Conservation (phyloP, 2,888 invertebrate species). For the Sarcophaga rosellei region DNA sequence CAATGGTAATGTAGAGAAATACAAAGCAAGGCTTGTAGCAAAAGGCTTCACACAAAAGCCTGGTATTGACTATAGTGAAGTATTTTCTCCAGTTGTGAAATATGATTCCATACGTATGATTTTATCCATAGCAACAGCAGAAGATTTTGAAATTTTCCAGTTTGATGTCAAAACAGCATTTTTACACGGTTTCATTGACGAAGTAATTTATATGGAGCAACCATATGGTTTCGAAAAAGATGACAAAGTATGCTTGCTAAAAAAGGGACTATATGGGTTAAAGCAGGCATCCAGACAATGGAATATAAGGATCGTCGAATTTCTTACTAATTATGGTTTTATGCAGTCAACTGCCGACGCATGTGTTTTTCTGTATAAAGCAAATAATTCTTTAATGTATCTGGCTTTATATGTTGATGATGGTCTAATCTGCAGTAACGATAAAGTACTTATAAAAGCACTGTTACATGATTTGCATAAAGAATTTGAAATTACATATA, state of each 20-base stretch:
- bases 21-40: conserved; percentile 49
- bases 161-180: conserved; percentile 70
- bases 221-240: too few species aligned
- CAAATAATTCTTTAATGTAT: background rate
- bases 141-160: conserved; percentile 58
- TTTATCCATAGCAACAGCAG: conserved; percentile 60
- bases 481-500: conserved; percentile 56
- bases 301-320: conserved; percentile 54
- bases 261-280: conserved; percentile 65
- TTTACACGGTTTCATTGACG: conserved; percentile 64
- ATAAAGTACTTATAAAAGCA: background rate
- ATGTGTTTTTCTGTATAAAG: conserved; percentile 55
- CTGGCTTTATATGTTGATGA: conserved; percentile 45
- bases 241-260: too few species aligned
- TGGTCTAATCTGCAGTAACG: conserved; percentile 42
- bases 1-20: conserved; percentile 56
- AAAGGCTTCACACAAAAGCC: conserved; percentile 66
- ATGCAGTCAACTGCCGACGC: conserved; percentile 55
- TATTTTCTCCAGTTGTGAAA: conserved; percentile 67
- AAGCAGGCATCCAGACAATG: conserved; percentile 64
- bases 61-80: conserved; percentile 69
- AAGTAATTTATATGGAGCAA: conserved; percentile 66
- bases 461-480: conserved; percentile 3
- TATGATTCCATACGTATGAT: conserved; percentile 63
- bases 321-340: conserved; percentile 36